Evolutionary conservation across 2,113 vertebrate species (phyloP).

Genomic region (Odocoileus virginianus): DNA sequence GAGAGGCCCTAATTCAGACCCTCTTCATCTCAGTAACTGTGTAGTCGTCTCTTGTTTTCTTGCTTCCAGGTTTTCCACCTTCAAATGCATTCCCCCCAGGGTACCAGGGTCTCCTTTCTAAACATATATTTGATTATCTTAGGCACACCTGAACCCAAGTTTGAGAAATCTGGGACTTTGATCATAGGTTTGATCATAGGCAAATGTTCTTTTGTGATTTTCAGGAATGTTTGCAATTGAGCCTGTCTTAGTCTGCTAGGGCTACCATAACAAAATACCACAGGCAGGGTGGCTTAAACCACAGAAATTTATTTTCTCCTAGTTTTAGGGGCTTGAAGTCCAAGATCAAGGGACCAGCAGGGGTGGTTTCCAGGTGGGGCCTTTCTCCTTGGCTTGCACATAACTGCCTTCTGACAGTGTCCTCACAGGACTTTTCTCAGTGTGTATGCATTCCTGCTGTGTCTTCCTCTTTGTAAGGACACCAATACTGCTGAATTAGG

Average conservation of each 20-base stretch:
- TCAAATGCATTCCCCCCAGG: not conserved
- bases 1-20: not conserved
- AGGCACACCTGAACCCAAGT: not conserved
- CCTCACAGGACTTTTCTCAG: not conserved
- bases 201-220: not conserved
- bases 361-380: not conserved
- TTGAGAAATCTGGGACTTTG: not conserved
- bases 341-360: not conserved
- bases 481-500: not conserved
- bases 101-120: not conserved
- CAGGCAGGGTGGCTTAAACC: not conserved
- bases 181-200: not conserved
- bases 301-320: not conserved
- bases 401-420: not conserved
- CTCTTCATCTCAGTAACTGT: not conserved
- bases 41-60: not conserved
- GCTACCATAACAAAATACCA: not conserved
- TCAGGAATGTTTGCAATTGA: not conserved
- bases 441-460: not conserved
- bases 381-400: not conserved
- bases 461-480: not conserved
- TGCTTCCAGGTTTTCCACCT: not conserved
- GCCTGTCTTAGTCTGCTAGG: not conserved
- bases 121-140: not conserved
- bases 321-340: not conserved